phyloP scores from a whole-genome alignment of 2,113 vertebrate species.

The Eudorcas thomsonii region DNA sequence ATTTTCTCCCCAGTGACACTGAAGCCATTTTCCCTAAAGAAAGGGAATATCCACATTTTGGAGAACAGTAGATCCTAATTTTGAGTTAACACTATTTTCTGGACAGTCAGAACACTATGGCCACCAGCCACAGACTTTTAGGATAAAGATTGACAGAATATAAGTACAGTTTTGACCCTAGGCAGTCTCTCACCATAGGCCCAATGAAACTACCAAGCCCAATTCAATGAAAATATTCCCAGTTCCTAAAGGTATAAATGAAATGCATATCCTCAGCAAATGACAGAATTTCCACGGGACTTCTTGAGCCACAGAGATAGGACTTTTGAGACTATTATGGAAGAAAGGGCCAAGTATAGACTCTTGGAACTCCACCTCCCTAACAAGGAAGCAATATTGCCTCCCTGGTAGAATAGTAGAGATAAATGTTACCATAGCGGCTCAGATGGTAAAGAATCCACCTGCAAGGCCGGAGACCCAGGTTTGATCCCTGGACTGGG shows the following conservation, averaged over 20 bases:
- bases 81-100: constrained; percentile 12
- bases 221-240: neutral
- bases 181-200: neutral
- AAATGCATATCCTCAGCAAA: neutral
- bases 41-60: neutral
- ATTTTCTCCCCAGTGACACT: neutral
- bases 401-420: neutral
- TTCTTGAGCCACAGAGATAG: neutral
- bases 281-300: neutral
- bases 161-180: neutral
- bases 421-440: neutral
- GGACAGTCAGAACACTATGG: neutral
- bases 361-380: neutral
- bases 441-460: neutral
- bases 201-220: neutral
- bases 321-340: neutral
- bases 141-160: neutral
- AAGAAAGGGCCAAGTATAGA: neutral
- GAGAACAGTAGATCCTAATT: neutral
- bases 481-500: neutral
- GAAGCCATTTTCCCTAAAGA: neutral
- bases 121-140: neutral
- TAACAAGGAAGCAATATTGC: neutral
- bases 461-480: neutral
- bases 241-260: neutral